These are phyloP conservation scores for Antheraea mylitta DNA, from an alignment of 1,140 invertebrate genomes.

Conservation along the genomic window DNA sequence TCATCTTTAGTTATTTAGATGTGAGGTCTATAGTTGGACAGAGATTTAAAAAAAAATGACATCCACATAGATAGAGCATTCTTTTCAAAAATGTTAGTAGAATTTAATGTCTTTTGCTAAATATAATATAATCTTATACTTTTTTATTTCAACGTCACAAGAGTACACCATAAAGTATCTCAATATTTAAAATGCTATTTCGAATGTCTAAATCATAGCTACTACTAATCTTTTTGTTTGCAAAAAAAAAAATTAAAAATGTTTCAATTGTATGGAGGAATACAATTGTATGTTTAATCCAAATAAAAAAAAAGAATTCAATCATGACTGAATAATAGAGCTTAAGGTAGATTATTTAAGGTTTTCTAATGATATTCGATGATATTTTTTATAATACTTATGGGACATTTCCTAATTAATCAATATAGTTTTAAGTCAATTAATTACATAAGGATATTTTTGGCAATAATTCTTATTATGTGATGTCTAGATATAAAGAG, in stretches of 20 bases:
- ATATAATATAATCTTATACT: too few species aligned
- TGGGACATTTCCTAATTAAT: slow-evolving; percentile 28
- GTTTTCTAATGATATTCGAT: slow-evolving; percentile 27
- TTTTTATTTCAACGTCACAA: too few species aligned
- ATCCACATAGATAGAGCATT: too few species aligned
- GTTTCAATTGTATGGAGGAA: too few species aligned
- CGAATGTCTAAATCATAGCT: too few species aligned
- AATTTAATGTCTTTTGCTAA: too few species aligned
- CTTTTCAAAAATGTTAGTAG: too few species aligned
- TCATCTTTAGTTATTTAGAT: background rate
- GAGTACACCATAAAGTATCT: too few species aligned
- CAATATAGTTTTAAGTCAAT: slow-evolving; percentile 42
- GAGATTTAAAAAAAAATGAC: too few species aligned
- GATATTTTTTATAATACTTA: slow-evolving; percentile 47
- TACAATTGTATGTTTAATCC: background rate
- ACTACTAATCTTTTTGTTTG: too few species aligned
- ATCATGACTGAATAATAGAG: slow-evolving; percentile 50
- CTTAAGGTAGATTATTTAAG: slow-evolving; percentile 41
- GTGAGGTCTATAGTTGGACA: background rate
- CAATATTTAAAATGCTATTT: too few species aligned
- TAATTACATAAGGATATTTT: slow-evolving; percentile 20
- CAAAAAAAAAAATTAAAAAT: too few species aligned
- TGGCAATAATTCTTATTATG: slow-evolving; percentile 51
- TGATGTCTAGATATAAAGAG: slow-evolving; percentile 39
- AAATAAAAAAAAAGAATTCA: slow-evolving; percentile 2